These are phyloP conservation scores for Glossophaga mutica DNA, from an alignment of 2,797 vertebrate species.

Conservation along the genomic window DNA sequence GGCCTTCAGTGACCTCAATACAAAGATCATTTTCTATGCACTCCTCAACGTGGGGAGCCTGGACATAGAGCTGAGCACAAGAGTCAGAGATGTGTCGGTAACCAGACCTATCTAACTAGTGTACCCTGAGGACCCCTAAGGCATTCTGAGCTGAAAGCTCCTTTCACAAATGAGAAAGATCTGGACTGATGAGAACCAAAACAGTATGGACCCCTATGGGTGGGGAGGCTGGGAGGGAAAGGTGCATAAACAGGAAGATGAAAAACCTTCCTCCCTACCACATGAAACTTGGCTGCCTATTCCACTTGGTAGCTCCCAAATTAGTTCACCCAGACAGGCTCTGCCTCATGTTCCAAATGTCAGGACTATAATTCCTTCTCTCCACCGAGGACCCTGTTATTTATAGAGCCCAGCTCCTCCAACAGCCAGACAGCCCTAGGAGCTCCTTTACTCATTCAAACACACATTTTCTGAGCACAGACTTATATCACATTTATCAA, in stretches of 20 bases:
- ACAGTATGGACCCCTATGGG: accelerated
- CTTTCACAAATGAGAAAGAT: background rate
- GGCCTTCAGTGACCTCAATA: background rate
- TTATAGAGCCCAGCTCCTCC: slow-evolving; percentile 27
- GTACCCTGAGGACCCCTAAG: background rate
- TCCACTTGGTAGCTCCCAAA: background rate
- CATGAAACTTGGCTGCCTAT: background rate
- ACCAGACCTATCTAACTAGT: background rate
- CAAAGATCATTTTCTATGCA: background rate
- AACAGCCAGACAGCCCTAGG: background rate
- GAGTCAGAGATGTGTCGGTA: background rate
- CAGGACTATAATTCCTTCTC: slow-evolving; percentile 56
- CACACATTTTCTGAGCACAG: slow-evolving; percentile 14
- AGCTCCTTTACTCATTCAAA: background rate
- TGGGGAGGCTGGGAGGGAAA: background rate
- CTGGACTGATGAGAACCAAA: background rate
- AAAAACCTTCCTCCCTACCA: background rate
- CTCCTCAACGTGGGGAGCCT: background rate
- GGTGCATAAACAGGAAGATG: background rate
- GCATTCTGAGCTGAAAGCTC: background rate
- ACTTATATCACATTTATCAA: slow-evolving; percentile 20
- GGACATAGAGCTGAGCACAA: background rate
- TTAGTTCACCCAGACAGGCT: background rate
- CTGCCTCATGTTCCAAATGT: slow-evolving; percentile 51
- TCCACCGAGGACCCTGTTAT: slow-evolving; percentile 49